phyloP scores from a whole-genome alignment of 2,888 invertebrate species.

The Syritta pipiens region DNA sequence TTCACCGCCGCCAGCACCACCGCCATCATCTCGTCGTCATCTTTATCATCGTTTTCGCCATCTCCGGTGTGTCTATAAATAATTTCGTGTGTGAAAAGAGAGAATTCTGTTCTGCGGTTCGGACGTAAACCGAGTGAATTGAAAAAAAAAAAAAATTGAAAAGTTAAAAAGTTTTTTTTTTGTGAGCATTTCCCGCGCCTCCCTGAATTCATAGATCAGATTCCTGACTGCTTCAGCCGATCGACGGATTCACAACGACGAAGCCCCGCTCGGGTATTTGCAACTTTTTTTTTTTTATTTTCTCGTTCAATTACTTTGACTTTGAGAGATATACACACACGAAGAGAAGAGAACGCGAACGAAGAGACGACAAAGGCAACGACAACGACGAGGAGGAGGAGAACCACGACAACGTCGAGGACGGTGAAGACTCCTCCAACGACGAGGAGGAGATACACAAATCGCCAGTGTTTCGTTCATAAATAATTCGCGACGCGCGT shows the following conservation, averaged over 20 bases:
- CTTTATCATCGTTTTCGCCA: conserved; percentile 39
- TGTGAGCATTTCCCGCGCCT: conserved; percentile 11
- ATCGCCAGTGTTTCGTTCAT: conserved; percentile 42
- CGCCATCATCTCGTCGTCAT: conserved; percentile 26
- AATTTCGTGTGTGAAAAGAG: conserved; percentile 28
- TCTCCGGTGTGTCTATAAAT: conserved; percentile 60
- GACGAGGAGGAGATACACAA: neutral
- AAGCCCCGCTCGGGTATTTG: too few relatives aligned
- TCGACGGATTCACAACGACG: neutral
- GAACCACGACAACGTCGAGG: neutral
- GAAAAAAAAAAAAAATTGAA: conserved; percentile 3
- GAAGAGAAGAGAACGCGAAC: conserved; percentile 10
- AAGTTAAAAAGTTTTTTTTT: too few relatives aligned
- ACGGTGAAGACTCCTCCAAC: conserved; percentile 1
- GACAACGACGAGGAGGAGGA: conserved; percentile 6
- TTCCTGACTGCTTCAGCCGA: too few relatives aligned
- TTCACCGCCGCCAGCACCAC: conserved; percentile 39
- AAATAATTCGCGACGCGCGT: conserved; percentile 61
- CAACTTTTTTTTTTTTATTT: conserved; percentile 51
- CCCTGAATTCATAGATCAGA: conserved; percentile 11
- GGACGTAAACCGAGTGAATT: conserved; percentile 13
- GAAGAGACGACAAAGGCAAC: conserved; percentile 28
- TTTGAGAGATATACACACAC: conserved; percentile 56
- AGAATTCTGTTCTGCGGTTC: neutral
- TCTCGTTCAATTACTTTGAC: conserved; percentile 66